Percentiles rank a stretch among this genome's conserved stretches.
Evolutionary conservation across 2,113 vertebrate genomes (phyloP).

Genomic region (Neogale vison): DNA sequence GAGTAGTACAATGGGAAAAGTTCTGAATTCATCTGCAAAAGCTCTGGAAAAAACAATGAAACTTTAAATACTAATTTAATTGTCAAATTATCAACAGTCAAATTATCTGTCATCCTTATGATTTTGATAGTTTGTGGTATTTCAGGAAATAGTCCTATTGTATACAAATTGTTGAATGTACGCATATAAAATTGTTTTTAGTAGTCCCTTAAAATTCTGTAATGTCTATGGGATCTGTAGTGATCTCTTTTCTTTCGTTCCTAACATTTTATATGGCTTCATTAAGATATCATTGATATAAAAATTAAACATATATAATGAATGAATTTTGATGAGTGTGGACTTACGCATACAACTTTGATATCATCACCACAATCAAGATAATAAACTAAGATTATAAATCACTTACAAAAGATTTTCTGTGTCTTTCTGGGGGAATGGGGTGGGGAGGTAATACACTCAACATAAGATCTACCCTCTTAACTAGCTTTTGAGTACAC

Average conservation of each 20-base stretch:
- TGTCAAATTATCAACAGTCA: neutral
- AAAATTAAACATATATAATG: neutral
- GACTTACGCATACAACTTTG: neutral
- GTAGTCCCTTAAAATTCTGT: neutral
- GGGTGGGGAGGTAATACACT: neutral
- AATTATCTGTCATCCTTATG: neutral
- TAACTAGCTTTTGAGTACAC: neutral
- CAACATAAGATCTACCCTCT: neutral
- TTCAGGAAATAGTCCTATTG: neutral
- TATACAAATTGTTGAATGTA: neutral
- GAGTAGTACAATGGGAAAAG: neutral
- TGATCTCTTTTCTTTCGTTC: neutral
- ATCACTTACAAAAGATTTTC: neutral
- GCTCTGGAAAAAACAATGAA: neutral
- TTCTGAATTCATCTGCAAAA: neutral
- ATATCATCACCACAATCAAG: neutral
- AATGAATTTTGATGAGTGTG: neutral
- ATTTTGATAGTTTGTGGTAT: neutral
- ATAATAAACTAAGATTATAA: neutral
- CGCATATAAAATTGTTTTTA: too few relatives aligned
- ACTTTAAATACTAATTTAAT: neutral
- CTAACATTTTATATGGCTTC: neutral
- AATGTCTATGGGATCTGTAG: neutral
- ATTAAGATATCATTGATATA: neutral
- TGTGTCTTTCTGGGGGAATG: neutral